Percentiles rank a stretch among this genome's conserved stretches.
These are phyloP conservation scores for Melanostigma gelatinosum DNA, from an alignment of 2,113 vertebrate genomes.

Conservation along the genomic window DNA sequence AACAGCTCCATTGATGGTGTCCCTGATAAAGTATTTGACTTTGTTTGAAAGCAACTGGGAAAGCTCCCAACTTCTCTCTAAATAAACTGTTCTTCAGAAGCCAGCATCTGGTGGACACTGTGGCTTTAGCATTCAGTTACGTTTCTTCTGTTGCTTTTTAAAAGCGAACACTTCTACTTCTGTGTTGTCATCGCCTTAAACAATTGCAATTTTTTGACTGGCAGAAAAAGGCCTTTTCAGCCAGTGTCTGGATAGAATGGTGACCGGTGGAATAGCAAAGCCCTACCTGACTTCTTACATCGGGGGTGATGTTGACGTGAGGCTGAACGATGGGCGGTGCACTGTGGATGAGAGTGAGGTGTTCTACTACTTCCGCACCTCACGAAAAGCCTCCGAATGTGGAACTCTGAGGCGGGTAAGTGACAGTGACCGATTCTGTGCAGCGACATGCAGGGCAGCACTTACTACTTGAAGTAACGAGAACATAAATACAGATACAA, in stretches of 20 bases:
- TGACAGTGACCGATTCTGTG: neutral
- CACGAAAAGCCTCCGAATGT: constrained; percentile 58
- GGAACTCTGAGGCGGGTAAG: constrained; percentile 71
- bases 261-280: constrained; percentile 74
- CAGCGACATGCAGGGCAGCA: neutral
- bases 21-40: neutral
- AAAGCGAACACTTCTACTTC: neutral
- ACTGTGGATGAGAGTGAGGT: constrained; percentile 40
- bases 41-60: neutral
- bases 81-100: too few relatives aligned
- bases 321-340: constrained; percentile 77
- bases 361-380: constrained; percentile 63
- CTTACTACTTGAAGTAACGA: neutral
- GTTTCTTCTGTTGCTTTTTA: neutral
- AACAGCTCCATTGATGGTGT: too few relatives aligned
- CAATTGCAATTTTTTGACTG: neutral
- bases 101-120: neutral
- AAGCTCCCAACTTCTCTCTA: neutral
- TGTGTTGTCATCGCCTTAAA: neutral
- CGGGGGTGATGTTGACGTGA: constrained; percentile 53
- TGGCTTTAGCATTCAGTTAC: neutral
- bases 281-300: constrained; percentile 65
- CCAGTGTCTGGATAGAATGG: constrained; percentile 63
- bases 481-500: neutral
- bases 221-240: constrained; percentile 79